Conservation (phyloP, 2,888 invertebrate genomes). For the Sminthurinus aureus region DNA sequence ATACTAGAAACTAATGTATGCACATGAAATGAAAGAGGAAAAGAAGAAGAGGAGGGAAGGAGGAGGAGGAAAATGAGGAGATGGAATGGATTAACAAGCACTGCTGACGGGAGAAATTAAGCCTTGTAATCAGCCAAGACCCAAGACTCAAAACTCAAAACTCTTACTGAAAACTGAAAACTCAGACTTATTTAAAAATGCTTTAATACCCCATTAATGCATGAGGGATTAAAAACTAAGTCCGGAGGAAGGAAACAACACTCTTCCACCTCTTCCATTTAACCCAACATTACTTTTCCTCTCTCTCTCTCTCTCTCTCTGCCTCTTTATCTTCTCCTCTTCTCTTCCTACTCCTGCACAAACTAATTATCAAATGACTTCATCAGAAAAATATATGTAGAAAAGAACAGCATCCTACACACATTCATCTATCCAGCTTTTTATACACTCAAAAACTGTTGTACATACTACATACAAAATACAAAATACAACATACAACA, state of each 20-base stretch:
- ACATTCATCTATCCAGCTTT: constrained; percentile 6
- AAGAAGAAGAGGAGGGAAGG: no score
- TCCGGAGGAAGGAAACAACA: constrained; percentile 45
- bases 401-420: constrained; percentile 2
- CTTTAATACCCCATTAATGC: constrained; percentile 56
- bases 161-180: not conserved
- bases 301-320: no score
- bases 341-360: constrained; percentile 34
- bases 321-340: not conserved
- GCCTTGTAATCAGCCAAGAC: constrained; percentile 52
- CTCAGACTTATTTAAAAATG: constrained; percentile 52
- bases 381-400: constrained; percentile 28
- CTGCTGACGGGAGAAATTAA: constrained; percentile 52
- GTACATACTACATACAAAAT: not conserved
- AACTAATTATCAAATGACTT: constrained; percentile 48
- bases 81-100: constrained; percentile 54
- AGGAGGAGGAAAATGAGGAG: constrained; percentile 29
- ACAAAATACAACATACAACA: no score
- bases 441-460: not conserved
- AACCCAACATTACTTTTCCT: constrained; percentile 25
- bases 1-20: constrained; percentile 36
- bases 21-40: no score
- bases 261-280: constrained; percentile 35
- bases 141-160: not conserved
- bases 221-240: constrained; percentile 52